phyloP scores from a whole-genome alignment of 2,113 vertebrate species.

The Menura novaehollandiae region DNA sequence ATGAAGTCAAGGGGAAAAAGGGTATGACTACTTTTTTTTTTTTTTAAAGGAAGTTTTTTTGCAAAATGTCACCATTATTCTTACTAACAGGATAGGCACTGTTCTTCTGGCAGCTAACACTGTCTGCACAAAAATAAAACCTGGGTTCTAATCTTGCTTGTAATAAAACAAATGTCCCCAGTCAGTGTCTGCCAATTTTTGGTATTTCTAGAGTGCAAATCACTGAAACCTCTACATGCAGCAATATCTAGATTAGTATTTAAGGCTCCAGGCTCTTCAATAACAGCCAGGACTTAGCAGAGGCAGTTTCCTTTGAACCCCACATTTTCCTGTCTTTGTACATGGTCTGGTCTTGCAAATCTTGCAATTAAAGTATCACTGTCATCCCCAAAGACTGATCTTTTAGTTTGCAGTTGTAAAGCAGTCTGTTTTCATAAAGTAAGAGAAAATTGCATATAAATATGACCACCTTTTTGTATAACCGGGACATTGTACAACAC shows the following conservation, averaged over 20 bases:
- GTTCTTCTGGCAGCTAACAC: background rate
- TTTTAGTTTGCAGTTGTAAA: background rate
- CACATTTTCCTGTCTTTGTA: background rate
- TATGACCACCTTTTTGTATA: background rate
- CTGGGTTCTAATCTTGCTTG: background rate
- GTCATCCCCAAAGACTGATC: background rate
- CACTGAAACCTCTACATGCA: background rate
- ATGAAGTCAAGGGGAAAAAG: background rate
- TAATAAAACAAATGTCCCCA: background rate
- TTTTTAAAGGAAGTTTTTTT: background rate
- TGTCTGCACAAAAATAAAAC: constrained; percentile 3
- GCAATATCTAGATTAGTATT: background rate
- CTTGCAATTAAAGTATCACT: background rate
- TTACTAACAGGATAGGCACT: background rate
- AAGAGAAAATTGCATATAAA: background rate
- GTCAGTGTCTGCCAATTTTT: background rate
- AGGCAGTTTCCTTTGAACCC: background rate
- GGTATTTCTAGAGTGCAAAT: background rate
- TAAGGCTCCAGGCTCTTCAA: background rate
- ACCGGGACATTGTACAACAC: background rate
- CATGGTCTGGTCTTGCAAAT: background rate
- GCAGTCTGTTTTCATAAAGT: background rate
- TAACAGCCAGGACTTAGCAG: background rate
- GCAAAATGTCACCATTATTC: background rate
- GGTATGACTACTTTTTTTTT: background rate